These are phyloP conservation scores for Neolamprologus modestus DNA, from an alignment of 2,113 vertebrate species.

Conservation along the genomic window DNA sequence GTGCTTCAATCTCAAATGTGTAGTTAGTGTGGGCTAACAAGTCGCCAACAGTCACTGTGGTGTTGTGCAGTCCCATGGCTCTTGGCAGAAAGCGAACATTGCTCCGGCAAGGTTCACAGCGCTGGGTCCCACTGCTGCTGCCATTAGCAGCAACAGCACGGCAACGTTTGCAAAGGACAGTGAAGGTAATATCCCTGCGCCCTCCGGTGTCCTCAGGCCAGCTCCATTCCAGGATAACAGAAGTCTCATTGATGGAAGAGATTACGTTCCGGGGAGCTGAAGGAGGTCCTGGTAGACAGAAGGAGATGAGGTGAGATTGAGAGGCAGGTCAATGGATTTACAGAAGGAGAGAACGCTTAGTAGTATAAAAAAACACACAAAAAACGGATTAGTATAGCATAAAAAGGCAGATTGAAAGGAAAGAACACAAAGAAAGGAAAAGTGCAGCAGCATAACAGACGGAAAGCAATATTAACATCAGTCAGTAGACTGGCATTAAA, in stretches of 20 bases:
- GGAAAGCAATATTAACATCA: neutral
- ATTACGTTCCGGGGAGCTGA: slow-evolving; percentile 93
- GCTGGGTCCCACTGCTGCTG: slow-evolving; percentile 19
- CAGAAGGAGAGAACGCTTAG: neutral
- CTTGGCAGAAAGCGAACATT: slow-evolving; percentile 87
- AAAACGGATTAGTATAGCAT: neutral
- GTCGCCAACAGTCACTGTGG: slow-evolving; percentile 89
- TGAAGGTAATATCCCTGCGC: slow-evolving; percentile 88
- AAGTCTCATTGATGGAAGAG: slow-evolving; percentile 97
- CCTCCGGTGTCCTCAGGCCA: slow-evolving; percentile 93
- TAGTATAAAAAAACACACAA: neutral
- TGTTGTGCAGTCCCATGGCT: slow-evolving; percentile 83
- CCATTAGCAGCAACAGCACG: slow-evolving; percentile 34
- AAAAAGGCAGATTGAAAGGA: neutral
- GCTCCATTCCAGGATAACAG: slow-evolving; percentile 96
- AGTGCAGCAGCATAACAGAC: neutral
- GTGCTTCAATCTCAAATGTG: slow-evolving; percentile 92
- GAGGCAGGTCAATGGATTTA: neutral
- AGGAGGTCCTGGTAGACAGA: slow-evolving; percentile 77
- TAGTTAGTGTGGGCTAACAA: slow-evolving; percentile 97
- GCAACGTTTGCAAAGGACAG: slow-evolving; percentile 90
- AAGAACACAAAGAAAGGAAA: neutral
- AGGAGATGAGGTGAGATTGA: neutral
- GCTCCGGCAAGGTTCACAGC: slow-evolving; percentile 84
- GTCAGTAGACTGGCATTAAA: neutral